Evolutionary conservation across 2,888 invertebrate species (phyloP), one percentile per base, ranked within the genome.

Genomic region (Cetonia aurata): DNA sequence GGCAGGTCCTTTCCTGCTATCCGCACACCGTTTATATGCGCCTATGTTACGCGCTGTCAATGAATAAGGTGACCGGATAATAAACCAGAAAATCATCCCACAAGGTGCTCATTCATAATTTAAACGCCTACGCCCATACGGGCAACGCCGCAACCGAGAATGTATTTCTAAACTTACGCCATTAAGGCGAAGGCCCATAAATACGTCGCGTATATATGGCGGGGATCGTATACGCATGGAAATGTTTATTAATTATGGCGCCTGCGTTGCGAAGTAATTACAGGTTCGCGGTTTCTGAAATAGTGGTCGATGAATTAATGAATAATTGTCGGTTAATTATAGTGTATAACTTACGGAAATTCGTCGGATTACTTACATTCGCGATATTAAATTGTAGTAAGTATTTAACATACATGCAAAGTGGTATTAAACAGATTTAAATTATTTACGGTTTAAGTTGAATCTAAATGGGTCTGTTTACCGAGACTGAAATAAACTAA

Each of bases 181-280:
- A 59, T 68, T 59, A 48, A 68, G 25, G 66, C n/a, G 66, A 59
- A 42, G 57, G 57, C 57, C 41, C 57, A 59, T 59, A 59, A 59
- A 42, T 55, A 55, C 31, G n/a, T 55, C 31, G 13, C 41, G 12
- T 57, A 41, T 25, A 15, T 12, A 53, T 10, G 52, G 19, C 25
- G 9, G 10, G 25, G n/a, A 13, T 42, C 42, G 42, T 44, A 17
- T 59, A 44, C 46, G 59, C 59, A 59, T 44, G 59, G n/a, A 59
- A 59, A 59, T 44, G 46, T 59, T 44, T 59, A 59, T 59, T 59
- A 59, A 59, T 59, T 59, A 59, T 59, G 59, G 59, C 59, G 59
- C 59, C 44, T 59, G 59, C 25, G 25, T 44, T 44, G 59, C 59
- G 42, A 44, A 19, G 25, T 59, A 59, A 59, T 59, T 59, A 59